Evolutionary conservation across 2,113 vertebrate genomes (phyloP).

Genomic region (Castor canadensis): DNA sequence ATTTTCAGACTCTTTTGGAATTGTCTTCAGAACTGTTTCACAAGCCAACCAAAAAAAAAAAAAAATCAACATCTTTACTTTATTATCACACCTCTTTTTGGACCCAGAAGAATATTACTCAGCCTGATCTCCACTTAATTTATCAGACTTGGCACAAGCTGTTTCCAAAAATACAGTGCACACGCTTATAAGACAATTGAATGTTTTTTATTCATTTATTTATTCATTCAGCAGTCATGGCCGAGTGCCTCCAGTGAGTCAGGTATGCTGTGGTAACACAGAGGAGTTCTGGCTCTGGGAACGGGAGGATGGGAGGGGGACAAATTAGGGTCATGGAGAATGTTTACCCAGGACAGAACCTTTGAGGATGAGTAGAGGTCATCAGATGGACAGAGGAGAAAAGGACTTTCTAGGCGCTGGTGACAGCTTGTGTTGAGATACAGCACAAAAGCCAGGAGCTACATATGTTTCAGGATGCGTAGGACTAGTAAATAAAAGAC

Average conservation of each 20-base stretch:
- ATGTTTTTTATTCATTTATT: constrained; percentile 22
- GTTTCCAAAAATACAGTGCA: constrained; percentile 32
- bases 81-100: constrained; percentile 72
- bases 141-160: constrained; percentile 42
- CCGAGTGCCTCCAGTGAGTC: neutral
- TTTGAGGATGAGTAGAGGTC: neutral
- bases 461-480: neutral
- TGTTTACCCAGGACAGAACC: neutral
- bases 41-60: neutral
- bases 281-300: neutral
- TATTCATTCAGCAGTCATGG: neutral
- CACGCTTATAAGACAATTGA: constrained; percentile 26
- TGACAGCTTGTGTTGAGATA: neutral
- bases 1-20: constrained; percentile 60
- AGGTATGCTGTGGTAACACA: neutral
- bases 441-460: neutral
- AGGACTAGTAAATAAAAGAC: neutral
- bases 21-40: constrained; percentile 58
- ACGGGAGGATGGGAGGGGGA: neutral
- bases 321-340: neutral
- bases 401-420: neutral
- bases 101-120: constrained; percentile 61
- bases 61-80: constrained; percentile 63
- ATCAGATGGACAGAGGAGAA: neutral
- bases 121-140: constrained; percentile 47